Evolutionary conservation across 2,888 invertebrate species (phyloP).

Genomic region (Lumbricus terrestris): DNA sequence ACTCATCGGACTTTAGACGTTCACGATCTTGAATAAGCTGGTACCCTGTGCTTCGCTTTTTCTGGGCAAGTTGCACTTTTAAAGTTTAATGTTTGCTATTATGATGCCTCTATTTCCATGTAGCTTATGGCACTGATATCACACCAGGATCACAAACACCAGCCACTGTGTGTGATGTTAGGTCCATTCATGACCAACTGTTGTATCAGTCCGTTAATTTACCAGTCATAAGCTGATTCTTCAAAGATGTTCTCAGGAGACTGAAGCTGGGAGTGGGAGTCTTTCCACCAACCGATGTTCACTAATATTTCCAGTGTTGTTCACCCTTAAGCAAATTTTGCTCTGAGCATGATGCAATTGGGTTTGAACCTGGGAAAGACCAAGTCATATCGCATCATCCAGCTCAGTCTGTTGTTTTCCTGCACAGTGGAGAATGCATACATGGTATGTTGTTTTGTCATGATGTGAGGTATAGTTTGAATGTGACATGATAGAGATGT

Average conservation of each 20-base stretch:
- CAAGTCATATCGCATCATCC: background rate
- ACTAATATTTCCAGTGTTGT: background rate
- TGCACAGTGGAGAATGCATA: too few species aligned
- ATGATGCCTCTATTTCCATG: too few species aligned
- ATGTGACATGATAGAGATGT: background rate
- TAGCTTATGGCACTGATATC: background rate
- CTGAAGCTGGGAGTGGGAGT: background rate
- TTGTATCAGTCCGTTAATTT: background rate
- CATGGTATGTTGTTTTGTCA: background rate
- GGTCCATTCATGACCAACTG: background rate
- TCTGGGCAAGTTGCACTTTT: too few species aligned
- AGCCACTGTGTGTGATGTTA: too few species aligned
- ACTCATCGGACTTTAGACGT: too few species aligned
- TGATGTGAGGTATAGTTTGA: background rate
- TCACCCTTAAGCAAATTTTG: background rate
- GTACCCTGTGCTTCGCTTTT: too few species aligned
- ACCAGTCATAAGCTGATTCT: background rate
- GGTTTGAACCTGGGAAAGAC: background rate
- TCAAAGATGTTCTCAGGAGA: too few species aligned
- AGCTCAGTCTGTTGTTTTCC: background rate
- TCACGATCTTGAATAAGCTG: too few species aligned
- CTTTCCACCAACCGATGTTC: background rate
- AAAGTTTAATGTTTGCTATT: too few species aligned
- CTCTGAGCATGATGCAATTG: background rate
- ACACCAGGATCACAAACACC: too few species aligned